Conservation (phyloP, 2,888 invertebrate genomes). For the Amphipyra berbera region DNA sequence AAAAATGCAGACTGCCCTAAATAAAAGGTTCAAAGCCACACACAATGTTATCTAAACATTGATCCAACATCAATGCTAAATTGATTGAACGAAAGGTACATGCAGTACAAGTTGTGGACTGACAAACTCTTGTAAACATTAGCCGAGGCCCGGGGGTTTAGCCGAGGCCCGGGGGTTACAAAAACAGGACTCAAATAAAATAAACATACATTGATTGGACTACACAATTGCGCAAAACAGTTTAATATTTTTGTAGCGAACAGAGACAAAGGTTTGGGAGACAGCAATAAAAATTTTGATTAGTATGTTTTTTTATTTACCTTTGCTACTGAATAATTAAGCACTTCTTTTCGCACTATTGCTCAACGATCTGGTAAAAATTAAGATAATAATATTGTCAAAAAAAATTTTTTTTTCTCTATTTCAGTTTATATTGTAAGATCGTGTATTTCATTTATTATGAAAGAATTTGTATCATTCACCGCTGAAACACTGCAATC, state of each 20-base stretch:
- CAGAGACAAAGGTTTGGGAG: slow-evolving; percentile 14
- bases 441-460: too few relatives aligned
- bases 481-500: too few relatives aligned
- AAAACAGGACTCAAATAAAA: slow-evolving; percentile 16
- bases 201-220: slow-evolving; percentile 4
- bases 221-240: too few relatives aligned
- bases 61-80: slow-evolving; percentile 11
- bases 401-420: too few relatives aligned
- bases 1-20: background rate
- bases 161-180: slow-evolving; percentile 4
- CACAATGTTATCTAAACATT: slow-evolving; percentile 14
- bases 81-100: slow-evolving; percentile 21
- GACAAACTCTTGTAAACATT: slow-evolving; percentile 18
- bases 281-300: slow-evolving; percentile 30
- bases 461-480: too few relatives aligned
- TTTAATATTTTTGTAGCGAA: slow-evolving; percentile 7
- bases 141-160: slow-evolving; percentile 4
- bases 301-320: slow-evolving; percentile 40
- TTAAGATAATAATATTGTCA: too few relatives aligned
- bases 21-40: background rate
- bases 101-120: slow-evolving; percentile 13
- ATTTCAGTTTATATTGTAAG: too few relatives aligned
- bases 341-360: slow-evolving; percentile 13
- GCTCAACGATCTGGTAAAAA: background rate
- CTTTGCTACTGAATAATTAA: slow-evolving; percentile 12